These are phyloP conservation scores for Baryphthengus martii DNA, from an alignment of 2,113 vertebrate species.

Conservation along the genomic window DNA sequence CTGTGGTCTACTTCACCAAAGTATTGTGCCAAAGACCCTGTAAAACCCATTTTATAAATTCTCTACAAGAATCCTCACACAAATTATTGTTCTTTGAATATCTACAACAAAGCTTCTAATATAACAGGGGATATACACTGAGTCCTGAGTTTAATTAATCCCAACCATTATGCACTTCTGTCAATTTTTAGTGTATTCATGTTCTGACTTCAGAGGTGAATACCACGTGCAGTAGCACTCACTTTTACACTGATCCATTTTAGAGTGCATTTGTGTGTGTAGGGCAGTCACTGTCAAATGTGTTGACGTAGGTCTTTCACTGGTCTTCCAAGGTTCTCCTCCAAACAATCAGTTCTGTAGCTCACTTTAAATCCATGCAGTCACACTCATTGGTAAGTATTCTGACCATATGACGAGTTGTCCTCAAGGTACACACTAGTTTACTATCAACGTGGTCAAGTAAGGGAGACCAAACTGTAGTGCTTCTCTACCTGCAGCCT, in stretches of 20 bases:
- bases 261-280: neutral
- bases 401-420: neutral
- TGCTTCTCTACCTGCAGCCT: neutral
- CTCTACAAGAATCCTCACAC: neutral
- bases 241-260: neutral
- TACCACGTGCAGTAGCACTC: neutral
- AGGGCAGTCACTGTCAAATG: neutral
- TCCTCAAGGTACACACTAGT: neutral
- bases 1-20: neutral
- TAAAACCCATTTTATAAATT: neutral
- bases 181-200: neutral
- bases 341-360: neutral
- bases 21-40: neutral
- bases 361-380: neutral
- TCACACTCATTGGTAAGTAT: fast-evolving
- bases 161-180: neutral
- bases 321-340: fast-evolving
- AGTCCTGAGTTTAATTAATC: constrained; percentile 8
- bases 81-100: neutral
- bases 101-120: neutral
- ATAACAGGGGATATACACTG: neutral
- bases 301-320: neutral
- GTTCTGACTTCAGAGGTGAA: neutral
- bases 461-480: neutral
- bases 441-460: neutral